phyloP scores from a whole-genome alignment of 2,797 vertebrate genomes.

The Poliocrania exsul region DNA sequence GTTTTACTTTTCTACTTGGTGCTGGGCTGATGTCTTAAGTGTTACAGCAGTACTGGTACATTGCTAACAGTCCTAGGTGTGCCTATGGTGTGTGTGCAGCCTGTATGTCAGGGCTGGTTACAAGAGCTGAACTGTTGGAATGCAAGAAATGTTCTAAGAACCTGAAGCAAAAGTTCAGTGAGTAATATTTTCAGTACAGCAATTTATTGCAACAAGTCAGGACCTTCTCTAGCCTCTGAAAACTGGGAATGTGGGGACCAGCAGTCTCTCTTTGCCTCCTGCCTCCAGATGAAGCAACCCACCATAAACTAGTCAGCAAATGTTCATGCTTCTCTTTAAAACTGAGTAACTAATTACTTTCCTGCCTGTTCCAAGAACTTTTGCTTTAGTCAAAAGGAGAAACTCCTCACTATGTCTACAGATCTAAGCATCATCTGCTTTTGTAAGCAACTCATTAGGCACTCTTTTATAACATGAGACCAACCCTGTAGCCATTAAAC shows the following conservation, averaged over 20 bases:
- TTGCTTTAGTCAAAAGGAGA: neutral
- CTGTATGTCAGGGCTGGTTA: fast-evolving
- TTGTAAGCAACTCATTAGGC: neutral
- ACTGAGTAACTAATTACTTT: neutral
- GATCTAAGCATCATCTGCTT: neutral
- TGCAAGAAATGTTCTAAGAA: neutral
- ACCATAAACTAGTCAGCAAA: neutral
- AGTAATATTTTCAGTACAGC: neutral
- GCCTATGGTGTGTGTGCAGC: neutral
- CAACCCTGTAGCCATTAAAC: neutral
- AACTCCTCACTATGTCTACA: neutral
- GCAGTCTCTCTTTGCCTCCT: neutral
- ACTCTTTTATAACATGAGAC: neutral
- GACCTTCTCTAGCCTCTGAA: neutral
- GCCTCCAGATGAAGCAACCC: neutral
- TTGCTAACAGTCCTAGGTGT: neutral
- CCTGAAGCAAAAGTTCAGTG: fast-evolving
- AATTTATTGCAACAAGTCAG: neutral
- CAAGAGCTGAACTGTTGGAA: neutral
- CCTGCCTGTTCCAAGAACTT: neutral
- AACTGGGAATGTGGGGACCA: neutral
- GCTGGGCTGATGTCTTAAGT: neutral
- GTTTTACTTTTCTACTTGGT: neutral
- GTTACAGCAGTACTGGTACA: neutral
- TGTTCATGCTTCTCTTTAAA: neutral